Conservation (phyloP, 2,113 vertebrate genomes). For the Tympanuchus pallidicinctus region DNA sequence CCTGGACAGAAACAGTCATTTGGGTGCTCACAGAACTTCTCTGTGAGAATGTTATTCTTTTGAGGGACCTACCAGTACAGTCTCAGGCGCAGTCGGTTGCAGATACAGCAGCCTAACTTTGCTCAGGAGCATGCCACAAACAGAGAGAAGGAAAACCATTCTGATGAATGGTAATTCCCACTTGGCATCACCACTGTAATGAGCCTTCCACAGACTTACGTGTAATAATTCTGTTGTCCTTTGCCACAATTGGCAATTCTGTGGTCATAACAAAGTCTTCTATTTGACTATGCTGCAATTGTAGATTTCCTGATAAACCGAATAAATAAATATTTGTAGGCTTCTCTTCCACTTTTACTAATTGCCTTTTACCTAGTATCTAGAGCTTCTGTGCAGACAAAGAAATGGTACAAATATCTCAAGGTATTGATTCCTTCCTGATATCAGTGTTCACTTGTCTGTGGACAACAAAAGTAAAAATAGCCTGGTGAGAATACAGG, state of each 20-base stretch:
- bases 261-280: not conserved
- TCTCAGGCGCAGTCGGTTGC: not conserved
- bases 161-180: not conserved
- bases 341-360: not conserved
- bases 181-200: not conserved
- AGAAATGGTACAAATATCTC: slow-evolving; percentile 18
- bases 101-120: not conserved
- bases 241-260: not conserved
- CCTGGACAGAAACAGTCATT: not conserved
- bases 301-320: not conserved
- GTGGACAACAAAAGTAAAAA: slow-evolving; percentile 15
- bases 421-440: slow-evolving; percentile 26
- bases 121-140: not conserved
- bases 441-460: not conserved
- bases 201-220: not conserved
- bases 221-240: slow-evolving; percentile 9
- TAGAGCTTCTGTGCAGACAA: not conserved
- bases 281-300: not conserved
- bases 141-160: not conserved
- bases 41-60: not conserved
- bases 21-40: slow-evolving; percentile 22
- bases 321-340: slow-evolving; percentile 8
- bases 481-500: slow-evolving; percentile 1
- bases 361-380: not conserved
- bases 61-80: not conserved